A percentile compares a stretch with the other conserved stretches of the same genome.
These are phyloP conservation scores for Heterodera carotae DNA, from an alignment of 1,140 invertebrate genomes.

Conservation along the genomic window DNA sequence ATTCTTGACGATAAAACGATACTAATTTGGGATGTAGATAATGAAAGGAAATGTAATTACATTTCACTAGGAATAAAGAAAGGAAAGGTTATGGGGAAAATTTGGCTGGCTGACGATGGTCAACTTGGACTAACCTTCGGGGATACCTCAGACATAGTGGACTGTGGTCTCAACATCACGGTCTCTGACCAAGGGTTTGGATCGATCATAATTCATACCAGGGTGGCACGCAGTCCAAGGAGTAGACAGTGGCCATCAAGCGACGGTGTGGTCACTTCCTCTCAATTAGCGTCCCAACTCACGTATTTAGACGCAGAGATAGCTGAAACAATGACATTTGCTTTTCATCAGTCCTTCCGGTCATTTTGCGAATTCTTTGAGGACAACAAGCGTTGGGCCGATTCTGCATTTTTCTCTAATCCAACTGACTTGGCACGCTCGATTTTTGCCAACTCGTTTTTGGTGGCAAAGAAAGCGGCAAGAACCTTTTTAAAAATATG, in stretches of 20 bases:
- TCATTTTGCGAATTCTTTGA: conserved; percentile 9
- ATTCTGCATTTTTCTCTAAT: conserved; percentile 6
- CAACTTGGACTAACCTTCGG: neutral
- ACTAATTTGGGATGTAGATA: conserved; percentile 3
- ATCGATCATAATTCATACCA: neutral
- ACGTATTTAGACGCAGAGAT: neutral
- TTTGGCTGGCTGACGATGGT: neutral
- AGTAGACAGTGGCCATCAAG: neutral
- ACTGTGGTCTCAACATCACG: neutral
- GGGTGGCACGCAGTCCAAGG: neutral
- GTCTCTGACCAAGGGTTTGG: conserved; percentile 12
- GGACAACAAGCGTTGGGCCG: neutral
- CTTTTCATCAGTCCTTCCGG: neutral
- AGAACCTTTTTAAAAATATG: conserved; percentile 3
- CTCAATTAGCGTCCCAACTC: conserved; percentile 9
- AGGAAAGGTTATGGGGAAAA: neutral
- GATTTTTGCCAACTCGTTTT: neutral
- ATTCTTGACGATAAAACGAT: neutral
- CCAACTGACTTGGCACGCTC: neutral
- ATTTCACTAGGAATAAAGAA: neutral
- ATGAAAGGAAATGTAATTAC: neutral
- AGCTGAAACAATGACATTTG: neutral
- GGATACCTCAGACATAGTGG: neutral
- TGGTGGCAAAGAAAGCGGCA: neutral
- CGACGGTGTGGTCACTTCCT: neutral